Evolutionary conservation across 2,113 vertebrate genomes (phyloP).

Genomic region (Xenotilapia leptura): DNA sequence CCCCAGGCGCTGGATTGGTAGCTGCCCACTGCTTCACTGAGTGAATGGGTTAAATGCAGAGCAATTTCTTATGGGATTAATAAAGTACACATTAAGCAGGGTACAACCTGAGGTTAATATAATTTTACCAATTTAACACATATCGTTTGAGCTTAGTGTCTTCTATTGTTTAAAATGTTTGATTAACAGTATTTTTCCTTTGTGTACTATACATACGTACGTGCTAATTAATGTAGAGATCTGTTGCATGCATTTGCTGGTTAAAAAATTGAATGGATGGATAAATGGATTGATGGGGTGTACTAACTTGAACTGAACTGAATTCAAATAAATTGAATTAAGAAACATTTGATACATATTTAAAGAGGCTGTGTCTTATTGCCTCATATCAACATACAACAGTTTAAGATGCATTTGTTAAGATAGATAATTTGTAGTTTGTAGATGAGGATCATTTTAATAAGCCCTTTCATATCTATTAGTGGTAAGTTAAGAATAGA

Average conservation of each 20-base stretch:
- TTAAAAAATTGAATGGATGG: background rate
- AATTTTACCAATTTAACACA: background rate
- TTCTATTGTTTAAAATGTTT: background rate
- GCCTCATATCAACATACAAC: background rate
- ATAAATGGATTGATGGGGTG: background rate
- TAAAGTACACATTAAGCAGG: background rate
- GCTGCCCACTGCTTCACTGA: background rate
- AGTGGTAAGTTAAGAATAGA: background rate
- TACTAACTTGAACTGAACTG: background rate
- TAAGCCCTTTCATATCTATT: background rate
- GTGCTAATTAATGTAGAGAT: background rate
- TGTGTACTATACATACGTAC: background rate
- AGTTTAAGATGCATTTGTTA: background rate
- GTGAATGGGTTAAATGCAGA: background rate
- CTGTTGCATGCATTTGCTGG: background rate
- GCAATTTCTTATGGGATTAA: background rate
- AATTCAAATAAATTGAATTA: background rate
- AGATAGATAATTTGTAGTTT: background rate
- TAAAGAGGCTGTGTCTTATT: background rate
- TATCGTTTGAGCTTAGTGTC: background rate
- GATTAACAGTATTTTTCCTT: background rate
- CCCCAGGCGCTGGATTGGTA: background rate
- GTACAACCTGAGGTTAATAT: background rate
- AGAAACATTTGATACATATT: background rate
- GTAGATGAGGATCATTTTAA: background rate